These are phyloP conservation scores for Nothoprocta pentlandii DNA, from an alignment of 2,113 vertebrate genomes.

Conservation along the genomic window DNA sequence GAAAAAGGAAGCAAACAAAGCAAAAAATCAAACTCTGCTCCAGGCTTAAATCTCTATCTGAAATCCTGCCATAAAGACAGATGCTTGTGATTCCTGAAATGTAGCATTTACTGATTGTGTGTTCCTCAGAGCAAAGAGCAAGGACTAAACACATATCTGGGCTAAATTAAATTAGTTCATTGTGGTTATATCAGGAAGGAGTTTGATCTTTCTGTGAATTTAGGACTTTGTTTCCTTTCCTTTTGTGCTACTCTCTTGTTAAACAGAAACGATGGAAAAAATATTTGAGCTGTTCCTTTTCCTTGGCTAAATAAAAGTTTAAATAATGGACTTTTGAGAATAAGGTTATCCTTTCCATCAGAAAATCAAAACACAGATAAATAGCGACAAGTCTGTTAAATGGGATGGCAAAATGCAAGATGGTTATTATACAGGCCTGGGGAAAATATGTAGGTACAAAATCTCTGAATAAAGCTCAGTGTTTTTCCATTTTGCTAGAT, in stretches of 20 bases:
- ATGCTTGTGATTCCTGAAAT: neutral
- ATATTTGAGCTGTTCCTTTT: neutral
- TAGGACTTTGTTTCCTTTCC: neutral
- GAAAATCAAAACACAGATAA: neutral
- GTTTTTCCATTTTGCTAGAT: neutral
- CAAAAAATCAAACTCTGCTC: neutral
- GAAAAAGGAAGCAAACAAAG: neutral
- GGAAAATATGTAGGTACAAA: neutral
- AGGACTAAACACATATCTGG: neutral
- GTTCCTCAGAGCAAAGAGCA: neutral
- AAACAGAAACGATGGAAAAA: neutral
- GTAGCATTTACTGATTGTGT: neutral
- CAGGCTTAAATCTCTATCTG: neutral
- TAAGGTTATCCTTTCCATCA: neutral
- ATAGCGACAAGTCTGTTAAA: neutral
- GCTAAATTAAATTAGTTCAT: neutral
- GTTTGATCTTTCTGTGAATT: neutral
- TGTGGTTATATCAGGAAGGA: neutral
- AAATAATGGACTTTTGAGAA: constrained; percentile 1
- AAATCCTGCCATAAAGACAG: neutral
- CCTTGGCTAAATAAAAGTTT: neutral
- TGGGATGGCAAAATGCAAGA: neutral
- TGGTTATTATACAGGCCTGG: neutral
- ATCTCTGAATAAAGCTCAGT: neutral
- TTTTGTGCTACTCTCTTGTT: neutral